phyloP scores from a whole-genome alignment of 1,140 invertebrate species.

The Ceratina japonica region DNA sequence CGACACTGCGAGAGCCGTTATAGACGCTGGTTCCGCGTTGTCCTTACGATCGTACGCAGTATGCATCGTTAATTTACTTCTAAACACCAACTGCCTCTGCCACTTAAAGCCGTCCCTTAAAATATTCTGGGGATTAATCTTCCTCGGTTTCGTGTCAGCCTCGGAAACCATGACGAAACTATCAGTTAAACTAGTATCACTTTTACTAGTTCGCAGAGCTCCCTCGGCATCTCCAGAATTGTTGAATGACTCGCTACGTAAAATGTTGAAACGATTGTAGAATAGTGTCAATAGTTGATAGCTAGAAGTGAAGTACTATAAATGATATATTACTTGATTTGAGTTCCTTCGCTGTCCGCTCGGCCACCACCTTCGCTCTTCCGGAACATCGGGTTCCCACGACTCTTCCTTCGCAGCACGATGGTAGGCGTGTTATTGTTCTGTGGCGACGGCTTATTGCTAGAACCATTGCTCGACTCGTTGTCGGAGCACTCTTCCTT shows the following conservation, averaged over 20 bases:
- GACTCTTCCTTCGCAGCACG: conserved; percentile 83
- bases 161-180: conserved; percentile 92
- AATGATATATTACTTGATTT: conserved; percentile 68
- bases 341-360: conserved; percentile 77
- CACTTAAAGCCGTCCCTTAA: conserved; percentile 89
- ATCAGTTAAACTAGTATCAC: conserved; percentile 93
- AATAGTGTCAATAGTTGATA: neutral
- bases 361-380: conserved; percentile 83
- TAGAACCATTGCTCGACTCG: conserved; percentile 77
- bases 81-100: conserved; percentile 94
- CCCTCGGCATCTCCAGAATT: conserved; percentile 71
- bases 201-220: conserved; percentile 89
- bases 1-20: conserved; percentile 95
- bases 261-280: conserved; percentile 3
- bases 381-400: conserved; percentile 83
- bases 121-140: conserved; percentile 82
- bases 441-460: conserved; percentile 69
- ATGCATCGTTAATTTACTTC: conserved; percentile 99
- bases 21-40: conserved; percentile 97
- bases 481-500: conserved; percentile 84
- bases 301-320: neutral
- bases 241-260: conserved; percentile 64
- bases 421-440: conserved; percentile 79
- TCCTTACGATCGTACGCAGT: conserved; percentile 98
- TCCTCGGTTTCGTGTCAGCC: conserved; percentile 79